Evolutionary conservation across 1,140 invertebrate species (phyloP).

Genomic region (Papilio polyxenes): DNA sequence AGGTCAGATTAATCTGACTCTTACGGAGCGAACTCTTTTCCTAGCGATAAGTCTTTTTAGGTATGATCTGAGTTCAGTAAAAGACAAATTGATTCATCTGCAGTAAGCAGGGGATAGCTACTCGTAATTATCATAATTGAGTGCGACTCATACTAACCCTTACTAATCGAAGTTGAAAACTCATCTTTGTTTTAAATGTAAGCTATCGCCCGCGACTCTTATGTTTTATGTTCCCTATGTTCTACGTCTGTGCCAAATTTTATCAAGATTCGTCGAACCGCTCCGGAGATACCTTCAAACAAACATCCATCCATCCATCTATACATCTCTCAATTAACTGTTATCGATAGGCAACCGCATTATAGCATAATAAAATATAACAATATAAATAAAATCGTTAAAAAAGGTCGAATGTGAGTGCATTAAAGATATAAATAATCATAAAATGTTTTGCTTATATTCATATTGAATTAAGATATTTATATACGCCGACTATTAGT

Average conservation of each 20-base stretch:
- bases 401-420: background rate
- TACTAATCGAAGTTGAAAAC: too few species aligned
- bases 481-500: background rate
- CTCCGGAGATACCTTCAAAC: too few species aligned
- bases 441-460: background rate
- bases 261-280: too few species aligned
- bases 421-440: background rate
- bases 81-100: background rate
- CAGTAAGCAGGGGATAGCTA: background rate
- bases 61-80: background rate
- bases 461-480: background rate
- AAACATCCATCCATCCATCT: too few species aligned
- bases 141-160: background rate
- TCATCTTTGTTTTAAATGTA: too few species aligned
- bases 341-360: background rate
- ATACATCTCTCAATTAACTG: background rate
- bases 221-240: too few species aligned
- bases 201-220: too few species aligned
- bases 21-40: background rate
- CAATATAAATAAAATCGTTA: background rate
- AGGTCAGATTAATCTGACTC: background rate
- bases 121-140: background rate
- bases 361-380: background rate
- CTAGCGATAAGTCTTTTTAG: background rate
- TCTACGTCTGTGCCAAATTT: too few species aligned